Base-by-base conservation (phyloP, 2,888 invertebrate genomes). In the Lasiommata megera region DNA sequence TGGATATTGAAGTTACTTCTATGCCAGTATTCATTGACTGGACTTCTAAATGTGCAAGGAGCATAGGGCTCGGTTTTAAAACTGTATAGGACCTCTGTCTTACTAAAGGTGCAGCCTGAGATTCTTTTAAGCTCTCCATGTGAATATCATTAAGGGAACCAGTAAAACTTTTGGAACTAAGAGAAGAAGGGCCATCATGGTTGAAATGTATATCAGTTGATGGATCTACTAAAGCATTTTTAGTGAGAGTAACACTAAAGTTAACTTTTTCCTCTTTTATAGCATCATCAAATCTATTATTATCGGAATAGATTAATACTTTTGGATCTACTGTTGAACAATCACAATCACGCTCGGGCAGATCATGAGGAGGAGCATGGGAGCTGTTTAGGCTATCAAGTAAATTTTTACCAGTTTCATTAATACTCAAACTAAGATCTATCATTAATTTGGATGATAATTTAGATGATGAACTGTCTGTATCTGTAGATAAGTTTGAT, bases 51-150 rank as follows among this genome's bases (percentile, higher is more conserved):
- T 93, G 93, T 8, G 94, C 94, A 18, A 94, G 73, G 7, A 97
- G 89, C 62, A 94, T 93, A 0, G 95, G 95, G 71, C 96, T 96
- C 0, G 97, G 96, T 17, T 92, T 88, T 0, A 96, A 93, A 46
- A 97, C 80, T 0, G 95, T 95, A 72, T 96, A 97, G 0, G 97
- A 97, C 61, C 94, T 93, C 71, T 95, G 95, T 51, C 96, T 91
- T 9, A 94, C 88, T 55, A 95, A 77, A 5, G 89, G 81, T 47
- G 56, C 56, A 11, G 60, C 61, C 56, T 75, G 69, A 1, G 73
- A 60, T 1, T 73, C 78, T 65, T 78, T 85, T 2, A 71, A 60
- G 64, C 80, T 80, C 7, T 83, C 82, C 9, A 76, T 79, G 56
- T 88, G 80, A 51, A 91, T 75, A 62, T 91, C 81, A 63, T 84